Evolutionary conservation across 2,113 vertebrate genomes (phyloP).

Genomic region (Propithecus coquereli): DNA sequence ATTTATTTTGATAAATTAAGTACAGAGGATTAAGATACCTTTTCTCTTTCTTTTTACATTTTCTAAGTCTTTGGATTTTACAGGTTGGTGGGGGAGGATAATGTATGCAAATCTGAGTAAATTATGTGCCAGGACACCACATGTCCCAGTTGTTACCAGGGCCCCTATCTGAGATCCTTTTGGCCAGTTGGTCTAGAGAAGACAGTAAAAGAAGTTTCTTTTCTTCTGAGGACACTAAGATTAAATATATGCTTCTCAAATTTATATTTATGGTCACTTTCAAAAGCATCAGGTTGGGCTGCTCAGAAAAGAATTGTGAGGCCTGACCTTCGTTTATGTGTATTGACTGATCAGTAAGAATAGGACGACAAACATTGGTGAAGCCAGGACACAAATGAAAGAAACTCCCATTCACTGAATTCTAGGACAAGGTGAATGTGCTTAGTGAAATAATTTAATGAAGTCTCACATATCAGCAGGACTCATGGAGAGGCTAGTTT

Average conservation of each 20-base stretch:
- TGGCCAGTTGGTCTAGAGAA: not conserved
- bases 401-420: not conserved
- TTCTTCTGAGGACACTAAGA: not conserved
- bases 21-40: not conserved
- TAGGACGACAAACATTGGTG: not conserved
- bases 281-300: not conserved
- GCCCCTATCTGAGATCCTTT: not conserved
- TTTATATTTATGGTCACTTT: not conserved
- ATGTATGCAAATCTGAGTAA: not conserved
- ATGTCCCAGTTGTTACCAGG: not conserved
- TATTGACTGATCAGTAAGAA: not conserved
- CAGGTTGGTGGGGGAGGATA: not conserved
- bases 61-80: not conserved
- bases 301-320: not conserved
- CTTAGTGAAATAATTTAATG: not conserved
- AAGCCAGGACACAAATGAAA: not conserved
- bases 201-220: not conserved
- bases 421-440: not conserved
- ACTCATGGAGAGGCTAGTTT: not conserved
- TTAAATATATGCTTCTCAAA: conserved; percentile 9
- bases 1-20: not conserved
- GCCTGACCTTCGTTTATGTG: not conserved
- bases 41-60: not conserved
- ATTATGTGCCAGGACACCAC: not conserved
- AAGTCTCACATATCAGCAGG: not conserved